These are phyloP conservation scores for Lemur catta DNA, from an alignment of 2,797 vertebrate species.

Conservation along the genomic window DNA sequence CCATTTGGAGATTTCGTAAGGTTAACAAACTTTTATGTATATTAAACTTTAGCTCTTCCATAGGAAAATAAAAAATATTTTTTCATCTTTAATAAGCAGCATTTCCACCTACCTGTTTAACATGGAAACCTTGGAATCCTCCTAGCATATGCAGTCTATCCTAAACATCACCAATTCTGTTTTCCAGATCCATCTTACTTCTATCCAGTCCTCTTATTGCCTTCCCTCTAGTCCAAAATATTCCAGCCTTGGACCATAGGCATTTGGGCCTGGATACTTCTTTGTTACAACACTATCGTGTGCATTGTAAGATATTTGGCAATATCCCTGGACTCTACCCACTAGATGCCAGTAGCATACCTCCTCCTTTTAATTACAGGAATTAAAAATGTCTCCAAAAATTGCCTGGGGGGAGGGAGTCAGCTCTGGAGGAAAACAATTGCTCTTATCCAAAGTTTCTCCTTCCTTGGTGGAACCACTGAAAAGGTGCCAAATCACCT, in stretches of 20 bases:
- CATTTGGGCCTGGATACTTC: not conserved
- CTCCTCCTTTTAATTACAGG: not conserved
- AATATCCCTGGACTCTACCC: not conserved
- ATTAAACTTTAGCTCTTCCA: not conserved
- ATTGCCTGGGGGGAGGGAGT: not conserved
- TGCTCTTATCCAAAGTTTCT: not conserved
- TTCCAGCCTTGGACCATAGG: not conserved
- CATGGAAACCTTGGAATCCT: not conserved
- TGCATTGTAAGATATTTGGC: not conserved
- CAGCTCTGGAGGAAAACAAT: not conserved
- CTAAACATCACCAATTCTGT: not conserved
- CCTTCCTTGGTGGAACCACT: not conserved
- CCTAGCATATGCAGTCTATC: not conserved
- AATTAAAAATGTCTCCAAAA: not conserved
- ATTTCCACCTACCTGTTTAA: not conserved
- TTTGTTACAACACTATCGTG: not conserved
- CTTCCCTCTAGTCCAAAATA: not conserved
- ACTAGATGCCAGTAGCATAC: not conserved
- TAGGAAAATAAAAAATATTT: not conserved
- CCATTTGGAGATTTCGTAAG: not conserved
- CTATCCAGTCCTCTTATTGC: not conserved
- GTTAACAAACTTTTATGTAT: not conserved
- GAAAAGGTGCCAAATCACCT: not conserved
- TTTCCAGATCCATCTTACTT: not conserved
- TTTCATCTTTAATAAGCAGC: not conserved